Conservation (phyloP, 2,888 invertebrate species). For the Cheilosia variabilis region DNA sequence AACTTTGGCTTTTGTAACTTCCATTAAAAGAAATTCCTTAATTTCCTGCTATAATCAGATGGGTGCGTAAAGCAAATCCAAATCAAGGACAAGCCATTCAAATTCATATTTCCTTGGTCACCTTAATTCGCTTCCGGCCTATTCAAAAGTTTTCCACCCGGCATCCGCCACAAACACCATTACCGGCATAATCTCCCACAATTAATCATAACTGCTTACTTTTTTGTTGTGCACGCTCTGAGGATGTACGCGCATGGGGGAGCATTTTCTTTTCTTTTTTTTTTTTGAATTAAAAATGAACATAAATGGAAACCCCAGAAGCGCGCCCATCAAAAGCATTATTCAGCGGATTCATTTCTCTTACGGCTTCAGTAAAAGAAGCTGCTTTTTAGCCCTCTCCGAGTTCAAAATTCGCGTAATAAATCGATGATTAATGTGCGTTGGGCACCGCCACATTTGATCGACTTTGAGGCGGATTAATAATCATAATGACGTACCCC, state of each 20-base stretch:
- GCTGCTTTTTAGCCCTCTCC: slow-evolving; percentile 7
- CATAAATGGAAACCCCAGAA: slow-evolving; percentile 39
- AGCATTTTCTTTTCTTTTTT: not conserved
- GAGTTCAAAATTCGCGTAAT: slow-evolving; percentile 42
- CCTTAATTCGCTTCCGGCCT: slow-evolving; percentile 73
- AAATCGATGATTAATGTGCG: slow-evolving; percentile 74
- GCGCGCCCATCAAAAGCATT: slow-evolving; percentile 59
- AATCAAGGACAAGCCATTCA: slow-evolving; percentile 68
- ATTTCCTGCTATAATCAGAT: too few relatives aligned
- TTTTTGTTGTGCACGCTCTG: slow-evolving; percentile 13
- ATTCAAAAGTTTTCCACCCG: slow-evolving; percentile 71
- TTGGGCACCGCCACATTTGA: slow-evolving; percentile 57
- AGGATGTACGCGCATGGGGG: slow-evolving; percentile 20
- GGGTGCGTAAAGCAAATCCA: slow-evolving; percentile 11
- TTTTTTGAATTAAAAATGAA: slow-evolving; percentile 48
- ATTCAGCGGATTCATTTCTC: slow-evolving; percentile 67
- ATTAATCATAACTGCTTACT: slow-evolving; percentile 65
- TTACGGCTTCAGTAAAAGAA: slow-evolving; percentile 35
- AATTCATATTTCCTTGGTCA: slow-evolving; percentile 72
- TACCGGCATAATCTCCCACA: slow-evolving; percentile 67
- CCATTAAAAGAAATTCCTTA: too few relatives aligned
- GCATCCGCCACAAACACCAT: slow-evolving; percentile 64
- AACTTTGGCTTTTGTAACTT: too few relatives aligned
- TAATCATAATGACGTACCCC: slow-evolving; percentile 46
- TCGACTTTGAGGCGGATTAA: slow-evolving; percentile 66